These are phyloP conservation scores for Catagonus wagneri DNA, from an alignment of 2,113 vertebrate genomes.

Conservation along the genomic window DNA sequence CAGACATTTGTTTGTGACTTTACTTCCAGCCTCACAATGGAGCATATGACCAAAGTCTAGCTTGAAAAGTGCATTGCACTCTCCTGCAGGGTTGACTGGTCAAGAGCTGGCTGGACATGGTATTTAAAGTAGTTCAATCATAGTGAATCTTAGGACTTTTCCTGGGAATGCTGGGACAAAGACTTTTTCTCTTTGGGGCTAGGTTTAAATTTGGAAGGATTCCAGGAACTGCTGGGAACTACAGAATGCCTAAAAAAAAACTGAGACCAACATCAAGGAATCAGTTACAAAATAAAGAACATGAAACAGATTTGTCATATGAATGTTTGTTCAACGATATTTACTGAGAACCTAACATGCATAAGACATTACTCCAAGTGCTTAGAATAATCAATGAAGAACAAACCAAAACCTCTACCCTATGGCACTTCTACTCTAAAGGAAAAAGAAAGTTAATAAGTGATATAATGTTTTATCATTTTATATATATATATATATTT, in stretches of 20 bases:
- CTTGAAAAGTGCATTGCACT: neutral
- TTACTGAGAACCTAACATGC: neutral
- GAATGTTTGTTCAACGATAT: neutral
- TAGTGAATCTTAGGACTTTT: slow-evolving; percentile 35
- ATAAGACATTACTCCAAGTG: slow-evolving; percentile 7
- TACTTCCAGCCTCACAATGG: slow-evolving; percentile 36
- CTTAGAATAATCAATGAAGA: neutral
- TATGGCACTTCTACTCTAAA: neutral
- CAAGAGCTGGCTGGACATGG: neutral
- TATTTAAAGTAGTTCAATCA: slow-evolving; percentile 40
- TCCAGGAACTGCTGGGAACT: slow-evolving; percentile 41
- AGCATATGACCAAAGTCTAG: slow-evolving; percentile 27
- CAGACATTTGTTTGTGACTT: slow-evolving; percentile 33
- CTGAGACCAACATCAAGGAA: neutral
- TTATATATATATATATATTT: too few species aligned
- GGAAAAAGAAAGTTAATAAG: slow-evolving; percentile 16
- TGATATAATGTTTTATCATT: too few species aligned
- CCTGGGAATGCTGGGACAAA: slow-evolving; percentile 42
- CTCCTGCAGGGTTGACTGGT: neutral
- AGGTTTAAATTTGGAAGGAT: slow-evolving; percentile 52
- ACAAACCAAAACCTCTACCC: slow-evolving; percentile 13
- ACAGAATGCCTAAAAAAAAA: slow-evolving; percentile 14
- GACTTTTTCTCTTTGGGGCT: slow-evolving; percentile 27
- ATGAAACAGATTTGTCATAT: neutral
- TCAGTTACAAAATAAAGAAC: neutral